phyloP scores from a whole-genome alignment of 2,797 vertebrate genomes.

The Glyptemys insculpta region DNA sequence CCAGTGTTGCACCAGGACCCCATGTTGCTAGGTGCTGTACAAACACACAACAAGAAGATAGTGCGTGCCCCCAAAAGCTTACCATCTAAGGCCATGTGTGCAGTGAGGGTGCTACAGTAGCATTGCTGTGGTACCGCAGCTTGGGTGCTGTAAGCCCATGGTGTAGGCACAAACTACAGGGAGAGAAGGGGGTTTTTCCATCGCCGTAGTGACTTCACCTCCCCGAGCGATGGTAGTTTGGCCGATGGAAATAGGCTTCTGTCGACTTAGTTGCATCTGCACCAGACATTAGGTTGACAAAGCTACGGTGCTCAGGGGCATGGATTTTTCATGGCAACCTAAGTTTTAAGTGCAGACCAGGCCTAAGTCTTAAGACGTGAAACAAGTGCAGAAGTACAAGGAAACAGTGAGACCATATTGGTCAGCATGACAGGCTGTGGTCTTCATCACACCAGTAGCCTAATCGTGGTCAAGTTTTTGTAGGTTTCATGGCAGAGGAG shows the following conservation, averaged over 20 bases:
- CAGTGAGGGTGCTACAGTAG: background rate
- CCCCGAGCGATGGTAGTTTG: background rate
- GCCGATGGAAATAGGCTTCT: background rate
- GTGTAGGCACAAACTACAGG: too few relatives aligned
- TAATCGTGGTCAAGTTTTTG: background rate
- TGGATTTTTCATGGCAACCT: too few relatives aligned
- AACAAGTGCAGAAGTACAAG: background rate
- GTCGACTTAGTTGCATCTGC: background rate
- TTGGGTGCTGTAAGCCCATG: too few relatives aligned
- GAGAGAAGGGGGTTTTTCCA: background rate
- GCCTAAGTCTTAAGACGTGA: background rate
- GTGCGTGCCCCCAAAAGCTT: background rate
- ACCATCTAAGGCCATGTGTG: background rate
- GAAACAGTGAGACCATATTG: background rate
- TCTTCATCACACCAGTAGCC: background rate
- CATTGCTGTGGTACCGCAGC: too few relatives aligned
- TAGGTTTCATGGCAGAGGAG: background rate
- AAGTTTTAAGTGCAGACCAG: too few relatives aligned
- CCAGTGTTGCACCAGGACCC: too few relatives aligned
- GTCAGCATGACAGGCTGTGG: background rate
- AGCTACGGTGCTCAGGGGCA: background rate
- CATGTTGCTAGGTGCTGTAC: background rate
- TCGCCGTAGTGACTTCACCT: background rate
- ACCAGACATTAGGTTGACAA: background rate
- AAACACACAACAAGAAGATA: background rate